Evolutionary conservation across 2,113 vertebrate genomes (phyloP).

Genomic region (Cryptomyrus ogoouensis): DNA sequence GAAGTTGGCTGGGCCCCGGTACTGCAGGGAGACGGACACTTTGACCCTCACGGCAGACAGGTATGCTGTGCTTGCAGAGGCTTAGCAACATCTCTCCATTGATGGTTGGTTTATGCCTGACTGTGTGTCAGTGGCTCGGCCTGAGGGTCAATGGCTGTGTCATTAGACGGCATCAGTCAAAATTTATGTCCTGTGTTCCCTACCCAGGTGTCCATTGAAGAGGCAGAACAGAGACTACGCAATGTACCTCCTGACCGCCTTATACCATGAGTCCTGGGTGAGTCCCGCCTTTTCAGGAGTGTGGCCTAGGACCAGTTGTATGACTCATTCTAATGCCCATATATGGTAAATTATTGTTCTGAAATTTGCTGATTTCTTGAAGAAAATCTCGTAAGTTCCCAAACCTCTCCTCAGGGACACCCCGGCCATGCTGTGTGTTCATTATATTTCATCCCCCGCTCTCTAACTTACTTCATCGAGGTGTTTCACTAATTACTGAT

Average conservation of each 20-base stretch:
- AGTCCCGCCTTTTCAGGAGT: constrained; percentile 41
- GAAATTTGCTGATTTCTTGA: not conserved
- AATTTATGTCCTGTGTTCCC: not conserved
- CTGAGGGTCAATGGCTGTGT: not conserved
- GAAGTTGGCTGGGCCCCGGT: constrained; percentile 77
- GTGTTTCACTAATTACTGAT: not conserved
- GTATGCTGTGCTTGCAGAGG: constrained; percentile 40
- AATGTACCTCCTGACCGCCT: constrained; percentile 86
- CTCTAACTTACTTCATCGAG: not conserved
- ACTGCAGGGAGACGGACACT: constrained; percentile 68
- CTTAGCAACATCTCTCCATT: not conserved
- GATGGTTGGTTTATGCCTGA: too few species aligned
- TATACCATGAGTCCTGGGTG: constrained; percentile 97
- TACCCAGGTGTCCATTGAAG: constrained; percentile 78
- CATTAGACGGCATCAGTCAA: not conserved
- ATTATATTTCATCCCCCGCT: not conserved
- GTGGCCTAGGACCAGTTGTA: not conserved
- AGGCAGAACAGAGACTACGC: constrained; percentile 87
- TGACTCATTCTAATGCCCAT: not conserved
- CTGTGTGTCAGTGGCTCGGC: not conserved
- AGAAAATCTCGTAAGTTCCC: not conserved
- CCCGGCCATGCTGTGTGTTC: not conserved
- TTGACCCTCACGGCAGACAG: constrained; percentile 82
- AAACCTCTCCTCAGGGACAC: not conserved
- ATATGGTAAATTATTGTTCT: not conserved